Conservation (phyloP, 2,797 vertebrate genomes). For the Malurus leucopterus region DNA sequence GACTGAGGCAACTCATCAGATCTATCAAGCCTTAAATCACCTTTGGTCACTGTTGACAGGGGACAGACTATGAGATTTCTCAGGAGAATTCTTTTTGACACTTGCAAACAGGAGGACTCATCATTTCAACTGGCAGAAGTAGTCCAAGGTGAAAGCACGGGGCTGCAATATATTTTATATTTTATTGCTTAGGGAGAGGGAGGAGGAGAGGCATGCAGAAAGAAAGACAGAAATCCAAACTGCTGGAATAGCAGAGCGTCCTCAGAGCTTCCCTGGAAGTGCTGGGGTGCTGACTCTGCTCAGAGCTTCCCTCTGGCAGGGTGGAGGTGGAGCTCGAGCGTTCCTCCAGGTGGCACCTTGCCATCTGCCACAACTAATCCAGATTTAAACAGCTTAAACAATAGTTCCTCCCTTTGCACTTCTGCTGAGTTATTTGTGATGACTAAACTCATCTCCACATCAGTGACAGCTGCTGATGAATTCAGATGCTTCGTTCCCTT, state of each 20-base stretch:
- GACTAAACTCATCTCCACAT: slow-evolving; percentile 45
- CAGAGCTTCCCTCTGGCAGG: background rate
- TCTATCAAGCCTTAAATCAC: background rate
- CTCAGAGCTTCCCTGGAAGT: background rate
- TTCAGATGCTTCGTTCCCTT: slow-evolving; percentile 45
- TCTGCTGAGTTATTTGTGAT: slow-evolving; percentile 17
- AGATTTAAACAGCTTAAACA: background rate
- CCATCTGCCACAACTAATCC: background rate
- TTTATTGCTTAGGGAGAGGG: background rate
- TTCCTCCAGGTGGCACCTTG: background rate
- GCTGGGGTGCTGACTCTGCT: background rate
- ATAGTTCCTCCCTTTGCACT: slow-evolving; percentile 11
- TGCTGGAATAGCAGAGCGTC: background rate
- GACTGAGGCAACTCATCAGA: background rate
- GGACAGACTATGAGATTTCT: background rate
- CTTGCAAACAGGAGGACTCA: background rate
- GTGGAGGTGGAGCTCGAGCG: background rate
- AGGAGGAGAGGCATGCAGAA: background rate
- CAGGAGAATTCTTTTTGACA: background rate
- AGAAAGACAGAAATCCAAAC: background rate
- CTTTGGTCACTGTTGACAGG: background rate
- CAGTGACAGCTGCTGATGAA: slow-evolving; percentile 59
- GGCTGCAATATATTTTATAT: background rate
- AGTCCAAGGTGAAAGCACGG: background rate
- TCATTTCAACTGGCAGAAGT: background rate